Evolutionary conservation across 2,888 invertebrate species (phyloP).

Genomic region (Sminthurinus aureus): DNA sequence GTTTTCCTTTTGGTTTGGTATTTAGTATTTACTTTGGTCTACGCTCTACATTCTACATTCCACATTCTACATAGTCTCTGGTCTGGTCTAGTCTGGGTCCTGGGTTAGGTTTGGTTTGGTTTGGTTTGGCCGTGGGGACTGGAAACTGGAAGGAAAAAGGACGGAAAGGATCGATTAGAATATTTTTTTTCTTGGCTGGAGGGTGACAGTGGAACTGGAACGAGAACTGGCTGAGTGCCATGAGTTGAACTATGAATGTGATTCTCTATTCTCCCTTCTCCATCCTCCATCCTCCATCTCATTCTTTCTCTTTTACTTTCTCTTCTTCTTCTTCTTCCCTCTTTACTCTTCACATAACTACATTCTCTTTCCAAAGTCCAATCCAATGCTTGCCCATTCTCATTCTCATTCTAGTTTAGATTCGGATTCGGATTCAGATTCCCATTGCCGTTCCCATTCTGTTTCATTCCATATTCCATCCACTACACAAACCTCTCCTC

Average conservation of each 20-base stretch:
- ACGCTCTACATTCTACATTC: too few relatives aligned
- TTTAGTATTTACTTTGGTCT: too few relatives aligned
- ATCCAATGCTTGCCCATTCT: background rate
- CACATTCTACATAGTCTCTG: too few relatives aligned
- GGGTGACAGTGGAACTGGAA: background rate
- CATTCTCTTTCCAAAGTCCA: background rate
- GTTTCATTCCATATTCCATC: background rate
- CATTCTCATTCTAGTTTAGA: background rate
- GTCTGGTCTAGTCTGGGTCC: too few relatives aligned
- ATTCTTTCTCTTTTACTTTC: background rate
- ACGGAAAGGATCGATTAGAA: slow-evolving; percentile 49
- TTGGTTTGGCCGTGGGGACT: too few relatives aligned
- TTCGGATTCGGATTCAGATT: background rate
- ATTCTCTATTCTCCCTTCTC: background rate
- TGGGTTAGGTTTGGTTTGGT: too few relatives aligned
- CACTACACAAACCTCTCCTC: background rate
- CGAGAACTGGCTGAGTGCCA: slow-evolving; percentile 35
- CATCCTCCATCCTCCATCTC: background rate
- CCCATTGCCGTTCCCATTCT: background rate
- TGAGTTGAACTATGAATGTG: background rate
- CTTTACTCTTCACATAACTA: background rate
- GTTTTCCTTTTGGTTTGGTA: too few relatives aligned
- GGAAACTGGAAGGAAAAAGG: background rate
- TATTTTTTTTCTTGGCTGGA: slow-evolving; percentile 38
- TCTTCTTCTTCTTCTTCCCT: background rate